These are phyloP conservation scores for Hypsopygia costalis DNA, from an alignment of 2,888 invertebrate species.

Conservation along the genomic window DNA sequence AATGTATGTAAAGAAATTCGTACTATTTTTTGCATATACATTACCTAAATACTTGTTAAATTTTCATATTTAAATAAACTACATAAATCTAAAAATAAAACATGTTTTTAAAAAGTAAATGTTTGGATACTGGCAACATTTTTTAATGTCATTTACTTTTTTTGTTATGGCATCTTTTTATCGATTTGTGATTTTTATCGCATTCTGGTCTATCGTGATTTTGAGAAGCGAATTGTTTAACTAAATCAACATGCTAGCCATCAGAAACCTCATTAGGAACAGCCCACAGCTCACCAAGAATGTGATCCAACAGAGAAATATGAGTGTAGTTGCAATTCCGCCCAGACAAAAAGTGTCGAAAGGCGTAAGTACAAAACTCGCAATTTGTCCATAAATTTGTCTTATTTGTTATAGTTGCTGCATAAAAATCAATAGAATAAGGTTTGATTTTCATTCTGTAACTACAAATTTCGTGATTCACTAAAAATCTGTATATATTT, in stretches of 20 bases:
- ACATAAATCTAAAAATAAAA: no score
- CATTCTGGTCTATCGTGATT: constrained; percentile 11
- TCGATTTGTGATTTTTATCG: constrained; percentile 9
- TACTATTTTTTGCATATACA: no score
- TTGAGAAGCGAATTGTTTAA: constrained; percentile 14
- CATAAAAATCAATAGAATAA: no score
- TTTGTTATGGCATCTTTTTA: constrained; percentile 7
- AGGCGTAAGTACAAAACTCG: constrained; percentile 48
- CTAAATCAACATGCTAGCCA: constrained; percentile 52
- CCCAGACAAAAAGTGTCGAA: constrained; percentile 51
- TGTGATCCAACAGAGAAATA: constrained; percentile 56
- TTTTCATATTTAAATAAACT: no score
- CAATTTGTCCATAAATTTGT: no score
- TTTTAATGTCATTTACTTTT: constrained; percentile 1
- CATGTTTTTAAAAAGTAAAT: background rate
- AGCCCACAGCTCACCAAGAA: constrained; percentile 50
- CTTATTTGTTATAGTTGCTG: no score
- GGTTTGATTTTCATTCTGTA: no score
- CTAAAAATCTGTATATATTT: background rate
- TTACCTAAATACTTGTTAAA: no score
- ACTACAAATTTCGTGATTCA: no score
- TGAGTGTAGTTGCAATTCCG: constrained; percentile 53
- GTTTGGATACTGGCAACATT: background rate
- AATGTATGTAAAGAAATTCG: no score
- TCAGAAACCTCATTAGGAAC: constrained; percentile 50